phyloP scores from a whole-genome alignment of 2,797 vertebrate genomes.

The Xenops minutus region DNA sequence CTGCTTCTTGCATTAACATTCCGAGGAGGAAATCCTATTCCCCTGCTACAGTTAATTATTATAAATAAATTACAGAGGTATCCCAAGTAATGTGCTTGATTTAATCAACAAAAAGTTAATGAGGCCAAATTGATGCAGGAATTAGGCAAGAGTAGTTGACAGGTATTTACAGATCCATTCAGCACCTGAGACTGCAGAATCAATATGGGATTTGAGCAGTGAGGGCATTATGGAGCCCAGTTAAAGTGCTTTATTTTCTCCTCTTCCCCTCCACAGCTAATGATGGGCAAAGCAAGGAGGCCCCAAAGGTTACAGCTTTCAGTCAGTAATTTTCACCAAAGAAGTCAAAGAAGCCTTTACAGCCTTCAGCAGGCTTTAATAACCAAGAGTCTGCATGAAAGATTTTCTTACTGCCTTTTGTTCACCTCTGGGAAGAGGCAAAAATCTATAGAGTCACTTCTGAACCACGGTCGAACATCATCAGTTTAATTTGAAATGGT shows the following conservation, averaged over 20 bases:
- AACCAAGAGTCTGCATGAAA: neutral
- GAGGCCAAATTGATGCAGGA: conserved; percentile 16
- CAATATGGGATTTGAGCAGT: neutral
- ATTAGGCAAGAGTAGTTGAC: neutral
- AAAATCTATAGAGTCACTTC: neutral
- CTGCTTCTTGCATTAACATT: neutral
- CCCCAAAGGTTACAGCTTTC: neutral
- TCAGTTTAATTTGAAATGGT: neutral
- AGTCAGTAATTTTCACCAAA: neutral
- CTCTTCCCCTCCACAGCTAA: neutral
- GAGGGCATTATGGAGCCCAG: neutral
- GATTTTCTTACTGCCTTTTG: neutral
- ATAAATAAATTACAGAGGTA: conserved; percentile 7
- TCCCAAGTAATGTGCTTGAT: conserved; percentile 14
- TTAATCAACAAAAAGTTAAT: conserved; percentile 34
- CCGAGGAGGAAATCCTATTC: neutral
- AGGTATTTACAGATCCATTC: conserved; percentile 13
- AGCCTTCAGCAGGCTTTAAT: neutral
- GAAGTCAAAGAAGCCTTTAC: neutral
- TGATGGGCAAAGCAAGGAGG: neutral
- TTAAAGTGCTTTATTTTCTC: neutral
- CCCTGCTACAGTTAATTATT: neutral
- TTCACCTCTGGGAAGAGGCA: neutral
- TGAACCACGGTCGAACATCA: neutral
- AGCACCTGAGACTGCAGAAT: neutral